A percentile compares a stretch with the other conserved stretches of the same genome.
Evolutionary conservation across 2,797 vertebrate genomes (phyloP).

Genomic region (Acanthornis magna): DNA sequence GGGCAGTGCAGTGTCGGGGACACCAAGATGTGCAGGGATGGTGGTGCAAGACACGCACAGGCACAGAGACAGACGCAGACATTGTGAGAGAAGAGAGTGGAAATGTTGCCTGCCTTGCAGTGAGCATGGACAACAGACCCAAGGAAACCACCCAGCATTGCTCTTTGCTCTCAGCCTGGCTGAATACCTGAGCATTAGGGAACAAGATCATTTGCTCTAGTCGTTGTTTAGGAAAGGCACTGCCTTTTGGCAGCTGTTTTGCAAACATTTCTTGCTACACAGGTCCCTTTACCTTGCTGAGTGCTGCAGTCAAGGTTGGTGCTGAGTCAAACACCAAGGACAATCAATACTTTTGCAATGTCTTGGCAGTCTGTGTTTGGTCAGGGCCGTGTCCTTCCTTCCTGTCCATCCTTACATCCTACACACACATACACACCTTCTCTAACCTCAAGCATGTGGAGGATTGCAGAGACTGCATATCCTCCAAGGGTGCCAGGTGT

Average conservation of each 20-base stretch:
- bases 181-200: neutral
- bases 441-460: neutral
- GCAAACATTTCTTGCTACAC: neutral
- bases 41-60: fast-evolving
- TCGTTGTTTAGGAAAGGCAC: neutral
- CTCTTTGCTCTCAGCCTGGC: neutral
- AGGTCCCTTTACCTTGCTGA: neutral
- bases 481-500: neutral
- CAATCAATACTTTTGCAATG: neutral
- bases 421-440: neutral
- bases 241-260: neutral
- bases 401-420: neutral
- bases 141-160: neutral
- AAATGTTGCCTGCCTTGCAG: neutral
- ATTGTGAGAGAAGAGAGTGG: neutral
- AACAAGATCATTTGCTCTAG: neutral
- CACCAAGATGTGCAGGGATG: fast-evolving
- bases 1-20: neutral
- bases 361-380: neutral
- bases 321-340: neutral
- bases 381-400: neutral
- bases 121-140: neutral
- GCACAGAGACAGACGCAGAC: neutral
- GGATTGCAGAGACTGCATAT: neutral
- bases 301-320: neutral